These are phyloP conservation scores for Cinclus cinclus DNA, from an alignment of 2,113 vertebrate species.

Conservation along the genomic window DNA sequence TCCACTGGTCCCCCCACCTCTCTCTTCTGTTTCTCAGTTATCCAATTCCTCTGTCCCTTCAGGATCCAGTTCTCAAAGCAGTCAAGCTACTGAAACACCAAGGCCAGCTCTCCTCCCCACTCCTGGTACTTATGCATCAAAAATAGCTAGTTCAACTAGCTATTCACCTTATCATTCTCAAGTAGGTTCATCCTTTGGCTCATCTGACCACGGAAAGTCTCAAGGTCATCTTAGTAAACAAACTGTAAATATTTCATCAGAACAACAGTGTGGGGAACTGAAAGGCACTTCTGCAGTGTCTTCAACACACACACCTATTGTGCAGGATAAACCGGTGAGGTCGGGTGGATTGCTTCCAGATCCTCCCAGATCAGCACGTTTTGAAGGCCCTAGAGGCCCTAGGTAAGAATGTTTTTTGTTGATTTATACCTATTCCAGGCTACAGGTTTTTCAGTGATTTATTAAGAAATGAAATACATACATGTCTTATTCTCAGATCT, in stretches of 20 bases:
- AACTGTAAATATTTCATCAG: slow-evolving; percentile 65
- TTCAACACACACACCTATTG: slow-evolving; percentile 34
- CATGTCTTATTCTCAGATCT: neutral
- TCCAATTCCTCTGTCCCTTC: slow-evolving; percentile 59
- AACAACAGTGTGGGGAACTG: slow-evolving; percentile 69
- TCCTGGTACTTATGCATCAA: slow-evolving; percentile 71
- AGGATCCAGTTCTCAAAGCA: slow-evolving; percentile 65
- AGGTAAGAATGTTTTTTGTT: slow-evolving; percentile 73
- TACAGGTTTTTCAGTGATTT: neutral
- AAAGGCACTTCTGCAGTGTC: slow-evolving; percentile 37
- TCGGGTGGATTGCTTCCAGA: slow-evolving; percentile 76
- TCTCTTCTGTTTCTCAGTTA: slow-evolving; percentile 71
- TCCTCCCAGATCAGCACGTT: slow-evolving; percentile 75
- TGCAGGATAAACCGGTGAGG: slow-evolving; percentile 71
- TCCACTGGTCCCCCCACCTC: slow-evolving; percentile 60
- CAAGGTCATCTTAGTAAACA: slow-evolving; percentile 64
- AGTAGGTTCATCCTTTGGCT: slow-evolving; percentile 57
- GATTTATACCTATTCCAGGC: neutral
- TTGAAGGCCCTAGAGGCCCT: slow-evolving; percentile 80
- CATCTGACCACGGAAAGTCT: slow-evolving; percentile 73
- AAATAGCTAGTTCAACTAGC: slow-evolving; percentile 37
- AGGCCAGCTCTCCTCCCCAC: slow-evolving; percentile 75
- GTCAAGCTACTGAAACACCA: slow-evolving; percentile 68
- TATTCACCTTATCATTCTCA: slow-evolving; percentile 69
- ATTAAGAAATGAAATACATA: neutral